Evolutionary conservation across 2,797 vertebrate genomes (phyloP).

Genomic region (Dermochelys coriacea): DNA sequence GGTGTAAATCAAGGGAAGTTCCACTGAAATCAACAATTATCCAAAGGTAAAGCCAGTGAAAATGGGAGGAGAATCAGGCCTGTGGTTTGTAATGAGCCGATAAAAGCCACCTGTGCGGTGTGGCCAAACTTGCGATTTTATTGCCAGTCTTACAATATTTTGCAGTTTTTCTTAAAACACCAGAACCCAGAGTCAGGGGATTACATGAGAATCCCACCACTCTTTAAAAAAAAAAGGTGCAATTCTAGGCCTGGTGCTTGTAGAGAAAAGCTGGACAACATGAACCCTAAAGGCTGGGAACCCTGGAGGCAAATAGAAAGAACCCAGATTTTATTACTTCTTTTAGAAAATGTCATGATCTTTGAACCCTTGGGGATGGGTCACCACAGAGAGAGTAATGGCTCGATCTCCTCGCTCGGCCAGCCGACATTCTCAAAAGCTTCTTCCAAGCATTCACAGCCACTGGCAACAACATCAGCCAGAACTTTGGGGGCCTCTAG

Average conservation of each 20-base stretch:
- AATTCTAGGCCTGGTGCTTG: neutral
- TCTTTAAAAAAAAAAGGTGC: neutral
- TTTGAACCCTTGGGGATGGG: neutral
- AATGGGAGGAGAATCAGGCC: fast-evolving
- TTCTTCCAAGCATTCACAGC: constrained; percentile 21
- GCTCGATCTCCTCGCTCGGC: neutral
- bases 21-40: neutral
- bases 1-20: neutral
- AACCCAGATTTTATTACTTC: neutral
- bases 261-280: neutral
- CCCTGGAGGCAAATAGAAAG: neutral
- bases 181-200: neutral
- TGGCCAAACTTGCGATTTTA: neutral
- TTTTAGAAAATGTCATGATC: neutral
- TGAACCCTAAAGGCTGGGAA: neutral
- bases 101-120: neutral
- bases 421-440: constrained; percentile 22
- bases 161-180: neutral
- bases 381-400: fast-evolving
- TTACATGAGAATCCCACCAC: neutral
- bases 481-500: constrained; percentile 21
- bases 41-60: neutral
- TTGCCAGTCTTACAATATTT: fast-evolving
- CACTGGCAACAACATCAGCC: neutral
- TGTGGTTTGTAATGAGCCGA: neutral